A percentile compares a stretch with the other conserved stretches of the same genome.
Evolutionary conservation across 2,888 invertebrate species (phyloP).

Genomic region (Fragum fragum): DNA sequence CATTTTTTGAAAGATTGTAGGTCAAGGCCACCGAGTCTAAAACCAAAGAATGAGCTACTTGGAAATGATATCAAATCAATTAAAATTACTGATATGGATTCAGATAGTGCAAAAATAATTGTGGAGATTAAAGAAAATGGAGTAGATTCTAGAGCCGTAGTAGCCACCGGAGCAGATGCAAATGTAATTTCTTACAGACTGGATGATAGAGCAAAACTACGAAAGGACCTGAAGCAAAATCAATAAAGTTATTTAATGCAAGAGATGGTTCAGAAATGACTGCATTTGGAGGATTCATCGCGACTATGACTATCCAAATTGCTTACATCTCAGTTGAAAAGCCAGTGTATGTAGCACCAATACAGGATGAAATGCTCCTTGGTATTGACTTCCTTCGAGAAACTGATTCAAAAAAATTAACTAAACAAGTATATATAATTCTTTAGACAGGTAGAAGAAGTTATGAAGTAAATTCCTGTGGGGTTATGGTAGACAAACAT

Average conservation of each 20-base stretch:
- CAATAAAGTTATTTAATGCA: no score
- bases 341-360: slow-evolving; percentile 50
- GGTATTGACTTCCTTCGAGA: no score
- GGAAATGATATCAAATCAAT: not conserved
- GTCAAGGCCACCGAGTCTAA: not conserved
- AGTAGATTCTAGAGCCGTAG: not conserved
- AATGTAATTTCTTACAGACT: not conserved
- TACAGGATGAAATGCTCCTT: no score
- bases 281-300: no score
- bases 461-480: no score
- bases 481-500: no score
- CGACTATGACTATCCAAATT: no score
- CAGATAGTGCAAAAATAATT: not conserved
- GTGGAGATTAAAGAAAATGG: not conserved
- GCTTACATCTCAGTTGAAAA: slow-evolving; percentile 25
- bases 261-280: no score
- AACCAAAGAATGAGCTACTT: not conserved
- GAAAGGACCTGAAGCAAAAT: no score
- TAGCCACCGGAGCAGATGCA: not conserved
- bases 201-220: not conserved
- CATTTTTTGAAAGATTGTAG: not conserved
- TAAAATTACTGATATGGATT: not conserved
- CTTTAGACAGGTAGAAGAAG: no score
- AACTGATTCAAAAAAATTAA: no score
- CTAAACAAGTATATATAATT: not conserved